Base-by-base conservation (phyloP, 2,797 vertebrate species). In the Liparis tanakae region DNA sequence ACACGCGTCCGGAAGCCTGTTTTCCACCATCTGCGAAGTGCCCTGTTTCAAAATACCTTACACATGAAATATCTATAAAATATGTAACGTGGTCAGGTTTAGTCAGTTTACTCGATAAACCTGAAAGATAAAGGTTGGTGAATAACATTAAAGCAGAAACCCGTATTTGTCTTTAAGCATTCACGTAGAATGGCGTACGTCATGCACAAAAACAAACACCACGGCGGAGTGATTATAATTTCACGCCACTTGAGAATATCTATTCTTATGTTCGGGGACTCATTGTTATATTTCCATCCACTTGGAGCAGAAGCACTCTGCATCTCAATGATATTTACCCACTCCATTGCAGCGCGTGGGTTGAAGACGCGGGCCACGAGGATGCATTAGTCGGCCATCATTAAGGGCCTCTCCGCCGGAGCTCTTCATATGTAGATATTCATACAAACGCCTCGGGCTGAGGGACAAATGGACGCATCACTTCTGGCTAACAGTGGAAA, bases 381-480 rank as follows among this genome's bases (percentile, higher is more conserved):
- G 80, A 57, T 50, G 74, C 75, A 81, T 86, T 80, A 75, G 60
- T 62, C 4, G 1, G 69, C 63, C 50, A 20, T 83, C 80, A 89
- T 83, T 60, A 81, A 70, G 60, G 54, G 66, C 74, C 79, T 80
- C 73, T 85, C 33, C 65, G 65, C 48, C 15, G 53, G 73, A 65
- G 68, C 85, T 81, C 83, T 88, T 91, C 71, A 84, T 76, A 87
- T 87, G 79, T 36, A 77, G 62, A 30, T 30, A 30, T 30, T 30
- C 25, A 30, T 30, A 36, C 55, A 59, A 57, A 13, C 22, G 13
- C 70, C 68, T 54, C n/a, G 25, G 25, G 25, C 25, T 30, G 25
- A 30, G 25, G 25, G 25, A 30, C 25, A 30, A 30, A 30, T 30
- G 25, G 25, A 30, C 25, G 25, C 25, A 30, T 30, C 25, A 30